Percentiles rank a stretch among this genome's conserved stretches.
Evolutionary conservation across 2,888 invertebrate species (phyloP).

Genomic region (Therioaphis trifolii): DNA sequence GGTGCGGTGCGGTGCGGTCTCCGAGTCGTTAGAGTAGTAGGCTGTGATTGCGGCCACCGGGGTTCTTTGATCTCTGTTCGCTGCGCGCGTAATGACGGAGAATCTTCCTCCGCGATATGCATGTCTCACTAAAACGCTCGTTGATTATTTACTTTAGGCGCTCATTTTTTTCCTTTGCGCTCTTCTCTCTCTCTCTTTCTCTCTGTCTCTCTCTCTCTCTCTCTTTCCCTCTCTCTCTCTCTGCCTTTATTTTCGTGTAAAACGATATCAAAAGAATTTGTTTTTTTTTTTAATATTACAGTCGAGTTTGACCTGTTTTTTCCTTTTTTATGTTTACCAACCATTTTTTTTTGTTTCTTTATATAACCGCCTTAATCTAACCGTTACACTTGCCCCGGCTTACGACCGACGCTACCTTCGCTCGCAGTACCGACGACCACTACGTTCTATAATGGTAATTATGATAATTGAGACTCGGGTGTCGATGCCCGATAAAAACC

Average conservation of each 20-base stretch:
- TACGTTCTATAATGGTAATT: too few relatives aligned
- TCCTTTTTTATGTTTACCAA: not conserved
- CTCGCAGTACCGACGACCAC: too few relatives aligned
- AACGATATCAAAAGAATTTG: slow-evolving; percentile 26
- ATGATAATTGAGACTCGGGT: too few relatives aligned
- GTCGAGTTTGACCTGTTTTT: not conserved
- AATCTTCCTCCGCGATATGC: not conserved
- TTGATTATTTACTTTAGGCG: slow-evolving; percentile 13
- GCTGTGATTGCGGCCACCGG: slow-evolving; percentile 7
- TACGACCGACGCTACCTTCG: too few relatives aligned
- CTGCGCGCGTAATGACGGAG: not conserved
- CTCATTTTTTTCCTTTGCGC: slow-evolving; percentile 5
- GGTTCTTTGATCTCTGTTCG: slow-evolving; percentile 32
- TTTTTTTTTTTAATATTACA: slow-evolving; percentile 9
- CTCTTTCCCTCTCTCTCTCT: too few relatives aligned
- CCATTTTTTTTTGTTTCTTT: too few relatives aligned
- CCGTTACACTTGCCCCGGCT: too few relatives aligned
- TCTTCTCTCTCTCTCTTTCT: not conserved
- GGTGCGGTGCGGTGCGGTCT: not conserved
- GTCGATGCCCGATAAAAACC: too few relatives aligned
- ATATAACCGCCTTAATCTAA: too few relatives aligned
- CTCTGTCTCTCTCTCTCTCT: not conserved
- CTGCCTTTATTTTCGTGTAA: not conserved
- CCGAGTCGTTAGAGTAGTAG: not conserved
- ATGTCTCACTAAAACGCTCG: not conserved